Evolutionary conservation across 1,140 invertebrate species (phyloP), one percentile per base, ranked within the genome.

Genomic region (Orius insidiosus): DNA sequence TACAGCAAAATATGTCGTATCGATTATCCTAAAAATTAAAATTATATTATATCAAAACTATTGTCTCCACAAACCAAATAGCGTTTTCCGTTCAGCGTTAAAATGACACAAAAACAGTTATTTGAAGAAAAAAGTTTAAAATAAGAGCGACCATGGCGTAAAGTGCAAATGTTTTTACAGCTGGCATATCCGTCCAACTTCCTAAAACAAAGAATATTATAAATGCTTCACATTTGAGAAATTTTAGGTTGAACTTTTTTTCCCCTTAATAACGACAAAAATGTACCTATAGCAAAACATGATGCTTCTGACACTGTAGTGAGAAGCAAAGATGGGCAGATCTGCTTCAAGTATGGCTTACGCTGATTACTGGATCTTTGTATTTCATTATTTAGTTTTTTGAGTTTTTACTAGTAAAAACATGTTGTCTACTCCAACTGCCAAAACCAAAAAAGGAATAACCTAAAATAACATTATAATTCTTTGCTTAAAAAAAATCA

Each of bases 361-460:
- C 82, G 57, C 93, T 85, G 58, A 94, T 75, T 2, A 77, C 71
- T 36, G 80, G 65, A 5, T 74, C 78, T 66, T 94, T 88, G 48
- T 75, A 71, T 0, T 75, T 61, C 13, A 71, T 65, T 1, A 60
- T 36, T 82, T 77, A n/a, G 80, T 61, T 57, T 86, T 81, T 59
- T 76, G 76, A 1, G 78, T 85, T 65, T 87, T 92, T 5, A 98
- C 93, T 18, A 98, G 67, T 52, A 99, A 96, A 62, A 98, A 98
- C 57, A 98, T 97, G 63, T 98, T 98, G 63, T 98, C 95, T 0
- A 98, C 94, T 5, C 95, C 95, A n/a, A 98, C 90, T 6, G 95
- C 94, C 44, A 98, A 66, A 3, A 98, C 93, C 33, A 99, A 67
- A 68, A 99, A 98, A 0, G 94, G 95, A 52, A 97, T 92, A 2